Evolutionary conservation across 1,140 invertebrate genomes (phyloP).

Genomic region (Drosophila pachea): DNA sequence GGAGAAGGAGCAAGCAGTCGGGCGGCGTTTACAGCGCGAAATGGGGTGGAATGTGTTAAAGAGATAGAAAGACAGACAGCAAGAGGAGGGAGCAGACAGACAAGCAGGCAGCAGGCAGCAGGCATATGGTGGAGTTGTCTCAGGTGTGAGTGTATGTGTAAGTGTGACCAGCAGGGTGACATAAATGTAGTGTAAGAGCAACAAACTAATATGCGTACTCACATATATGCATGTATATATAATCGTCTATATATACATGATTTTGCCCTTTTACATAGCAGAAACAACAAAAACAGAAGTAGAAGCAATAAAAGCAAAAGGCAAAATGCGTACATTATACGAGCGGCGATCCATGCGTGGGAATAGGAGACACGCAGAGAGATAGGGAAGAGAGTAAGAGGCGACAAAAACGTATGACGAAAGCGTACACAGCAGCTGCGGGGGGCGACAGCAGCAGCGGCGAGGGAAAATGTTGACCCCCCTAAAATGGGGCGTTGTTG

Average conservation of each 20-base stretch:
- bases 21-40: conserved; percentile 31
- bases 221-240: background rate
- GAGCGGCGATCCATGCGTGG: conserved; percentile 52
- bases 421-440: conserved; percentile 34
- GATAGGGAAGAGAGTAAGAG: conserved; percentile 24
- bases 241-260: conserved; percentile 17
- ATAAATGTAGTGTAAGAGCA: conserved; percentile 54
- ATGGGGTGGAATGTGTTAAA: conserved; percentile 69
- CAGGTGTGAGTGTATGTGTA: conserved; percentile 60
- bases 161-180: conserved; percentile 59
- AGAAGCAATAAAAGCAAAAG: conserved; percentile 50
- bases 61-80: conserved; percentile 46
- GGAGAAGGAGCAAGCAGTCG: conserved; percentile 20
- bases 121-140: conserved; percentile 70
- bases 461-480: conserved; percentile 37
- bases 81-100: conserved; percentile 5
- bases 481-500: conserved; percentile 52
- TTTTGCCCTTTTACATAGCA: conserved; percentile 49
- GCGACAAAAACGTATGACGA: conserved; percentile 47
- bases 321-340: conserved; percentile 50
- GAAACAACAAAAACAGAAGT: conserved; percentile 40
- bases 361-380: conserved; percentile 32
- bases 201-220: conserved; percentile 35
- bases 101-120: conserved; percentile 36
- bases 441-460: conserved; percentile 25